Evolutionary conservation across 2,888 invertebrate genomes (phyloP), one percentile per base, ranked within the genome.

Genomic region (Helobdella robusta): DNA sequence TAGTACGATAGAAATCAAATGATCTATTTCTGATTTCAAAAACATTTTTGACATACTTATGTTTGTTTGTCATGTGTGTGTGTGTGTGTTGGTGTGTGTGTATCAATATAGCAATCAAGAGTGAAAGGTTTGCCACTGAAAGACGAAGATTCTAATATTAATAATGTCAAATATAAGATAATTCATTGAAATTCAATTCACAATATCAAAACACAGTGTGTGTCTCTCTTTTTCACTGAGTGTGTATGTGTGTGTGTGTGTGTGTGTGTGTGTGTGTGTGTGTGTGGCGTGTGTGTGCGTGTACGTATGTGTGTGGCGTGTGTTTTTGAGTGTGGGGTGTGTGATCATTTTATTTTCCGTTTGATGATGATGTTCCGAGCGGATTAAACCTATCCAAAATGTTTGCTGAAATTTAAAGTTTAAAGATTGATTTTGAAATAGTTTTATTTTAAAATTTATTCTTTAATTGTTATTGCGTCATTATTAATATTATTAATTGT

Each of bases 391-490:
- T 28, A 3, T 56, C 56, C n/a, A 56, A 30, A 30, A 56, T 30
- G 15, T 56, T 56, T 56, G 56, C 56, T 56, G 56, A 28, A 56
- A 56, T 30, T 56, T 30, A 56, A 28, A 56, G 18, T 28, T 2
- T 54, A 5, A 6, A 30, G 8, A 18, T 20, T 18, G n/a, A n/a
- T n/a, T n/a, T n/a, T n/a, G n/a, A n/a, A n/a, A n/a, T n/a, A n/a
- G n/a, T n/a, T n/a, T n/a, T n/a, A n/a, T 50, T 6, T 50, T 50
- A 50, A 20, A 11, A 20, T 50, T 50, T 11, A 8, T 11, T 11
- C 23, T 11, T 11, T n/a, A 20, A 6, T 50, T 6, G 6, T 50
- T 11, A 20, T n/a, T 50, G 6, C 23, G 6, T 50, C n/a, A 50
- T 11, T 50, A 50, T 50, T 50, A n/a, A 20, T 50, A n/a, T 50